Evolutionary conservation across 2,888 invertebrate genomes (phyloP).

Genomic region (Drosophila nigritarsus): DNA sequence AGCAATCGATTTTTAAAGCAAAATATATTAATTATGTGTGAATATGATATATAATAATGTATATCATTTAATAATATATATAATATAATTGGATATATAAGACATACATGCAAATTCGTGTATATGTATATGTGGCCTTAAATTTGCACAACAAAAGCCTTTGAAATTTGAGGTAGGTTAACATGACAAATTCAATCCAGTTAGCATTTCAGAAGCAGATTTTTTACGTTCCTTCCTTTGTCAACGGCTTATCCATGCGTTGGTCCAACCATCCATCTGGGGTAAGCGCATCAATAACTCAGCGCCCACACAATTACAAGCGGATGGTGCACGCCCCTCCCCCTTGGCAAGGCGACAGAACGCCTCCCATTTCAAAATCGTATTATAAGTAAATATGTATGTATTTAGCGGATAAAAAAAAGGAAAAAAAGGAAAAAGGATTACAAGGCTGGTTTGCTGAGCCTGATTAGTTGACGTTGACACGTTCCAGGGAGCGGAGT

Average conservation of each 20-base stretch:
- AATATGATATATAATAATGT: background rate
- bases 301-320: conserved; percentile 72
- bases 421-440: conserved; percentile 19
- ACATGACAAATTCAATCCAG: conserved; percentile 16
- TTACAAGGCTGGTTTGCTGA: conserved; percentile 23
- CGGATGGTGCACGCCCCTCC: conserved; percentile 49
- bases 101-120: background rate
- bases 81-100: background rate
- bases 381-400: conserved; percentile 31
- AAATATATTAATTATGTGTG: background rate
- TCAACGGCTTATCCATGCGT: conserved; percentile 3
- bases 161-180: background rate
- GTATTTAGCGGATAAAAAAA: background rate
- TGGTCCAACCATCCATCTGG: background rate
- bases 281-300: conserved; percentile 46
- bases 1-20: background rate
- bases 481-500: conserved; percentile 62
- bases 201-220: conserved; percentile 7
- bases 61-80: too few relatives aligned
- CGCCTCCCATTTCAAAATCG: conserved; percentile 34
- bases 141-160: background rate
- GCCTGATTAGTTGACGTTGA: conserved; percentile 66
- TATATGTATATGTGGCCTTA: background rate
- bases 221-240: background rate
- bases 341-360: background rate